Evolutionary conservation across 2,113 vertebrate genomes (phyloP).

Genomic region (Rhadina sibilatrix): DNA sequence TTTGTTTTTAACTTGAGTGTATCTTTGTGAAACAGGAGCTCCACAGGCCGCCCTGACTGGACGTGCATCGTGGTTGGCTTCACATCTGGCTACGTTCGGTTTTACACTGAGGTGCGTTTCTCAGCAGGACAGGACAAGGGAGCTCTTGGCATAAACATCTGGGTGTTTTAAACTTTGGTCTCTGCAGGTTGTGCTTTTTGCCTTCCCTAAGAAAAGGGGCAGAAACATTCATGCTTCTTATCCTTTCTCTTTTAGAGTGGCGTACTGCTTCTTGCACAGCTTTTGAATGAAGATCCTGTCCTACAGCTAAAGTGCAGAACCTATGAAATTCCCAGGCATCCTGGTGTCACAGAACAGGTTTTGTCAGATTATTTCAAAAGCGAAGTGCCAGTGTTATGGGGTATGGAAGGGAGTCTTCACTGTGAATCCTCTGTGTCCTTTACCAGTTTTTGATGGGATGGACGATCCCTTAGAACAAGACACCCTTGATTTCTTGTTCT

Average conservation of each 20-base stretch:
- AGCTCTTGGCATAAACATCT: not conserved
- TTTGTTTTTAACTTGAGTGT: not conserved
- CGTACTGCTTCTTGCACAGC: slow-evolving; percentile 91
- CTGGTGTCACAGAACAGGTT: slow-evolving; percentile 96
- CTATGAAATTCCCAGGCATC: slow-evolving; percentile 94
- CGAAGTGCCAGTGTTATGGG: slow-evolving; percentile 26
- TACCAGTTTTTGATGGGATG: not conserved
- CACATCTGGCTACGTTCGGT: slow-evolving; percentile 92
- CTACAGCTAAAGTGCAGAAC: slow-evolving; percentile 95
- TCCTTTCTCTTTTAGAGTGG: slow-evolving; percentile 79
- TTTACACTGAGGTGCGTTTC: slow-evolving; percentile 91
- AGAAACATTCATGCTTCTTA: not conserved
- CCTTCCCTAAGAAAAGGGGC: not conserved
- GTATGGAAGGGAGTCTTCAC: slow-evolving; percentile 19
- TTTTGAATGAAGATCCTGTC: slow-evolving; percentile 92
- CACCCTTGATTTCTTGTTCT: not conserved
- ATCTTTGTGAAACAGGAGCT: slow-evolving; percentile 81
- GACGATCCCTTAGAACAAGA: not conserved
- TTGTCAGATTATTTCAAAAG: slow-evolving; percentile 53
- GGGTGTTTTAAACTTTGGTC: not conserved
- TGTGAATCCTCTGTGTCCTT: slow-evolving; percentile 25
- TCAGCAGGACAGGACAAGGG: not conserved
- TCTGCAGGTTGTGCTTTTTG: not conserved
- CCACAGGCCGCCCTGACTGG: slow-evolving; percentile 96
- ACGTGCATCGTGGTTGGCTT: slow-evolving; percentile 97